Percentiles rank a stretch among this genome's conserved stretches.
These are phyloP conservation scores for Atta texana DNA, from an alignment of 1,140 invertebrate species.

Conservation along the genomic window DNA sequence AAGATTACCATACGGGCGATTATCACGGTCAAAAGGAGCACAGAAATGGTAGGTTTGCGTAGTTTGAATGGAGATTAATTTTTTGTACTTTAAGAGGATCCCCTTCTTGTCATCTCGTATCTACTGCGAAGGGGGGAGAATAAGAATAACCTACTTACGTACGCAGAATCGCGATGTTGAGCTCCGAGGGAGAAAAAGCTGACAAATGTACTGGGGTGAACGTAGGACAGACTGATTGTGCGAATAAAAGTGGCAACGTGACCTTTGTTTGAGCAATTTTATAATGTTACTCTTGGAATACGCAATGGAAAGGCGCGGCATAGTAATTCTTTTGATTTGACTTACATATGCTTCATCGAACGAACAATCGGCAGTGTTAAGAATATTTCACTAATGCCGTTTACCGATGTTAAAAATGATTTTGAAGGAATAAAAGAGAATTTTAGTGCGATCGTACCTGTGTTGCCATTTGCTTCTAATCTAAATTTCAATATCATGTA, in stretches of 20 bases:
- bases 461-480: not conserved
- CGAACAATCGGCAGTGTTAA: not conserved
- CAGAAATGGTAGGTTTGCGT: slow-evolving; percentile 84
- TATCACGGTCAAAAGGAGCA: slow-evolving; percentile 88
- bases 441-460: not conserved
- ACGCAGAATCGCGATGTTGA: slow-evolving; percentile 54
- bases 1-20: slow-evolving; percentile 88
- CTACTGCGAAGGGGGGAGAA: slow-evolving; percentile 29
- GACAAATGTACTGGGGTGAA: slow-evolving; percentile 41
- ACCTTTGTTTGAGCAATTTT: slow-evolving; percentile 51
- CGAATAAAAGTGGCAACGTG: slow-evolving; percentile 50
- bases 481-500: not conserved
- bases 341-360: slow-evolving; percentile 7
- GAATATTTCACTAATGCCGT: slow-evolving; percentile 34
- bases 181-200: slow-evolving; percentile 23
- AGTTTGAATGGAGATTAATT: slow-evolving; percentile 59
- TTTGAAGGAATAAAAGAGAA: not conserved
- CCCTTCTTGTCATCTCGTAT: slow-evolving; percentile 29
- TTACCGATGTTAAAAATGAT: not conserved
- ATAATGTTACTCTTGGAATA: slow-evolving; percentile 54
- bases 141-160: slow-evolving; percentile 60
- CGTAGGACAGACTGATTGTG: slow-evolving; percentile 33
- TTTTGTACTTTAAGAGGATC: not conserved
- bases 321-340: slow-evolving; percentile 32
- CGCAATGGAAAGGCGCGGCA: slow-evolving; percentile 26